Conservation (phyloP, 2,113 vertebrate species). For the Pitta sordida region DNA sequence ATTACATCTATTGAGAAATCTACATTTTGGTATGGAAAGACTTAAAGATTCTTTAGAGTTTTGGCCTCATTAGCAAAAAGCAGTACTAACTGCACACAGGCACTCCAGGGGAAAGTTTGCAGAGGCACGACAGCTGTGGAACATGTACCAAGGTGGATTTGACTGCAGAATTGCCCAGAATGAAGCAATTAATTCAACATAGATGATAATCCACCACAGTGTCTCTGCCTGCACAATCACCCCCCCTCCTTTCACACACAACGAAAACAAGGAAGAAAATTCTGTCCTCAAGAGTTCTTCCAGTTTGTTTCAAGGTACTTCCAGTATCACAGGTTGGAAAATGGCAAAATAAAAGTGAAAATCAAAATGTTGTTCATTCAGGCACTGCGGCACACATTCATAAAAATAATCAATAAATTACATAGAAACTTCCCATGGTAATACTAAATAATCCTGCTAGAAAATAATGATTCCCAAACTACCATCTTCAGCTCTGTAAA, state of each 20-base stretch:
- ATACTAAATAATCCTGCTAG: background rate
- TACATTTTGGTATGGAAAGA: background rate
- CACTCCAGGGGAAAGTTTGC: background rate
- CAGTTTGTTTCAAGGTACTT: background rate
- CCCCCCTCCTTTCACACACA: background rate
- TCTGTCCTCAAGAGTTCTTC: background rate
- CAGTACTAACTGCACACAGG: background rate
- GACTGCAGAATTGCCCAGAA: background rate
- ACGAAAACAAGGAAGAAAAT: background rate
- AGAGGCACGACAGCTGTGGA: rapidly evolving
- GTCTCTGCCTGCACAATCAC: background rate
- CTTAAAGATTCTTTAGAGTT: background rate
- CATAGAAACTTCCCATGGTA: background rate
- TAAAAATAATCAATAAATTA: background rate
- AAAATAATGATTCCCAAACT: background rate
- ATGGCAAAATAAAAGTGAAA: background rate
- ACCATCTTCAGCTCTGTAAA: background rate
- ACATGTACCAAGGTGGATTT: background rate
- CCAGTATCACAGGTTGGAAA: background rate
- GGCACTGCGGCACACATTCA: background rate
- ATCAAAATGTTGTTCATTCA: background rate
- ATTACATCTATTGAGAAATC: background rate
- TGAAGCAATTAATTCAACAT: rapidly evolving
- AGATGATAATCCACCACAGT: background rate
- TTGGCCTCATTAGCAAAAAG: background rate